These are phyloP conservation scores for Campoletis sonorensis DNA, from an alignment of 1,140 invertebrate genomes.

Conservation along the genomic window DNA sequence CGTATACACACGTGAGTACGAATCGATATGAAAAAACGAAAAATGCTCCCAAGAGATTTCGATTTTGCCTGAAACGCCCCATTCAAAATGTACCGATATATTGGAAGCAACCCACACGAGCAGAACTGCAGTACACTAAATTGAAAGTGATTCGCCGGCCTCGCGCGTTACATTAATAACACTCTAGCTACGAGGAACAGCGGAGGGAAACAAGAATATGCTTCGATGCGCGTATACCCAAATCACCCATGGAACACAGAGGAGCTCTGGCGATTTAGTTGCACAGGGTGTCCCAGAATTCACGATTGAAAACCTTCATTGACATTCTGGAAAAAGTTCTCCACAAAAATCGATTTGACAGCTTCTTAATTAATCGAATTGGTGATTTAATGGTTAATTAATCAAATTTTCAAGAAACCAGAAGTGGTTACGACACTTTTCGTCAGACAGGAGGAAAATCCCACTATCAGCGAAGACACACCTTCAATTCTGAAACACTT, in stretches of 20 bases:
- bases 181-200: conserved; percentile 1
- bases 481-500: too few species aligned
- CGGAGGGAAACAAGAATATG: conserved; percentile 17
- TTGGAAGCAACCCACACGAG: neutral
- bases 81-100: neutral
- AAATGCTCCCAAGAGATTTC: neutral
- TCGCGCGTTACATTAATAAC: conserved; percentile 41
- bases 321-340: too few species aligned
- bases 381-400: too few species aligned
- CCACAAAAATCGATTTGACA: too few species aligned
- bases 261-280: neutral
- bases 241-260: conserved; percentile 2
- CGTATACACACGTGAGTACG: neutral
- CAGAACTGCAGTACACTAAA: conserved; percentile 8
- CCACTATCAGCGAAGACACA: too few species aligned
- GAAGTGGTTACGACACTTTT: too few species aligned
- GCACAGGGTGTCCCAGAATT: neutral
- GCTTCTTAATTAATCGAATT: too few species aligned
- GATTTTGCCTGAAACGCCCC: neutral
- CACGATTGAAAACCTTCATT: too few species aligned
- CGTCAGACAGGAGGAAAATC: too few species aligned
- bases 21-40: neutral
- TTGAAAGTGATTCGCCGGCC: conserved; percentile 39
- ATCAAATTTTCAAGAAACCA: too few species aligned
- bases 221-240: conserved; percentile 1